These are phyloP conservation scores for Molothrus ater DNA, from an alignment of 2,797 vertebrate species.

Conservation along the genomic window DNA sequence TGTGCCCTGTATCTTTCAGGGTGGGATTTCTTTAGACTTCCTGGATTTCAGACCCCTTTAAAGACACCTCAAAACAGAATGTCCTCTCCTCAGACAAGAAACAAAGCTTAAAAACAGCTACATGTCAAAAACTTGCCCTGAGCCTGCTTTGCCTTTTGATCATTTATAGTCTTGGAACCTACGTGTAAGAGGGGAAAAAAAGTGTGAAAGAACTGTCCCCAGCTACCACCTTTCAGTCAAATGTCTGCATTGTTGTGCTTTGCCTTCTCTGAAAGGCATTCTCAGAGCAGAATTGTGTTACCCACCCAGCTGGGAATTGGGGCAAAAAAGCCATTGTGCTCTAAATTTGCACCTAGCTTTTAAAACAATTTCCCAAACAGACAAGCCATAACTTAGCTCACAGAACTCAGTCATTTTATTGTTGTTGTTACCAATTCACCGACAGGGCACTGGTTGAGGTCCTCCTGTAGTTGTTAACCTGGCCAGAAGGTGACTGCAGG, in stretches of 20 bases:
- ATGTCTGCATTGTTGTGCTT: not conserved
- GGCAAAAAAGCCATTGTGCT: not conserved
- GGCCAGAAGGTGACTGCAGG: not conserved
- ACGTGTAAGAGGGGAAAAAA: not conserved
- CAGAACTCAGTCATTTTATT: not conserved
- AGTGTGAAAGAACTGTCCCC: not conserved
- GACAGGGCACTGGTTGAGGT: not conserved
- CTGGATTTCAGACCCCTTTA: not conserved
- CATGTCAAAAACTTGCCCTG: not conserved
- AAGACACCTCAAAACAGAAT: not conserved
- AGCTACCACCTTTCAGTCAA: not conserved
- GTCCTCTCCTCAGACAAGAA: not conserved
- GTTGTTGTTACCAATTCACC: not conserved
- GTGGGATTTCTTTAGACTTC: not conserved
- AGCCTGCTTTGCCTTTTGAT: not conserved
- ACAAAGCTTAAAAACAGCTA: not conserved
- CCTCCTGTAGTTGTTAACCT: not conserved
- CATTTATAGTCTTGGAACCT: not conserved
- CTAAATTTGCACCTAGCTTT: constrained; percentile 22
- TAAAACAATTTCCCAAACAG: not conserved
- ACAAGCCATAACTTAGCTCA: not conserved
- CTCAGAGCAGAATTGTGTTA: not conserved
- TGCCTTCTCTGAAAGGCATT: not conserved
- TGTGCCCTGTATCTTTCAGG: not conserved
- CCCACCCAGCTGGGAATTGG: not conserved